These are phyloP conservation scores for Seira musarum DNA, from an alignment of 2,888 invertebrate genomes.

Conservation along the genomic window DNA sequence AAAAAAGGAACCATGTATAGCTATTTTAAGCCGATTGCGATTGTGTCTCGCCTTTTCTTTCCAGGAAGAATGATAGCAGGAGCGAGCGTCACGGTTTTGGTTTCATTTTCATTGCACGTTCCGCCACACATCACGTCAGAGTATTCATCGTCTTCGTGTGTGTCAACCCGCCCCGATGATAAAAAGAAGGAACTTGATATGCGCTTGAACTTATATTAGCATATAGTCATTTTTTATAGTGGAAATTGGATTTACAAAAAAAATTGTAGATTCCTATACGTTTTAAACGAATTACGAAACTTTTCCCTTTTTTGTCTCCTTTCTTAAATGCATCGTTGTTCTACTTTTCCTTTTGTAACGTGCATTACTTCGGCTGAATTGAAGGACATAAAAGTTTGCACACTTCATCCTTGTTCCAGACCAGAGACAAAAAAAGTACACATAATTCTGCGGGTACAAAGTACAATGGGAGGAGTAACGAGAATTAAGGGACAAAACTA, in stretches of 20 bases:
- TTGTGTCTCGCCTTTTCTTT: constrained; percentile 13
- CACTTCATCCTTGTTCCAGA: neutral
- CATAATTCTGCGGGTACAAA: no score
- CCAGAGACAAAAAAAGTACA: no score
- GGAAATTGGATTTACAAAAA: no score
- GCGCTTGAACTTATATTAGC: no score
- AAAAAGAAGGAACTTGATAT: neutral
- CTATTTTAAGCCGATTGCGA: constrained; percentile 19
- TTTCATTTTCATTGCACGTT: constrained; percentile 51
- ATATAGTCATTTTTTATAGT: no score
- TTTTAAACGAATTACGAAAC: neutral
- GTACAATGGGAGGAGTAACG: no score
- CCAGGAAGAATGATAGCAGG: neutral
- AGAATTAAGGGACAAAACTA: no score
- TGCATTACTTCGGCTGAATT: constrained; percentile 17
- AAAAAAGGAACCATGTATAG: constrained; percentile 1
- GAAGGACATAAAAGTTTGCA: constrained; percentile 31
- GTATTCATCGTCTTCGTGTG: constrained; percentile 25
- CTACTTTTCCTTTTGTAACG: constrained; percentile 32
- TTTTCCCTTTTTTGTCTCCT: constrained; percentile 14
- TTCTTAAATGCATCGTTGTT: constrained; percentile 44
- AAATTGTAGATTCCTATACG: no score
- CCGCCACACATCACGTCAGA: constrained; percentile 32
- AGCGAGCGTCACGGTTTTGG: constrained; percentile 39
- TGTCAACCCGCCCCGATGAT: constrained; percentile 14